These are phyloP conservation scores for Epizoanthus illoricatus DNA, from an alignment of 92 coral and sea anemone species.

Conservation along the genomic window DNA sequence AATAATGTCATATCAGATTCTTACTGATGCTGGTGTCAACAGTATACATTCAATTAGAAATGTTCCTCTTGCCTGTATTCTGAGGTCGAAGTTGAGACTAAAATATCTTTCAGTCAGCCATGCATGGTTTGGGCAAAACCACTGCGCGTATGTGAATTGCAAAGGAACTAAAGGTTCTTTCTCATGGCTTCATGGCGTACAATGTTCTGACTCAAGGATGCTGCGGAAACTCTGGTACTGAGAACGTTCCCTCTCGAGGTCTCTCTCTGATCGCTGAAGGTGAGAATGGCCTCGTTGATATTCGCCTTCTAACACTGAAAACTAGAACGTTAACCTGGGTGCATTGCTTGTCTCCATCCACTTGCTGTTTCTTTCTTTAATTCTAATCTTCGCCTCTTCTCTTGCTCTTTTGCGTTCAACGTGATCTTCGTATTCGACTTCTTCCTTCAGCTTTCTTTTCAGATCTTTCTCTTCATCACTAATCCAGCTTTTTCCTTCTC, in stretches of 20 bases:
- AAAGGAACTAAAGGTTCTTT: not conserved
- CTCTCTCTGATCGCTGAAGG: not conserved
- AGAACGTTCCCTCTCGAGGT: not conserved
- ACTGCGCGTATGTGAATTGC: too few species aligned
- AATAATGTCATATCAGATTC: too few species aligned
- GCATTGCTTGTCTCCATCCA: constrained; percentile 8
- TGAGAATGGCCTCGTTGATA: not conserved
- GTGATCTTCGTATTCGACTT: constrained; percentile 14
- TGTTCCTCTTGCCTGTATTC: too few species aligned
- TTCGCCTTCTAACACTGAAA: not conserved
- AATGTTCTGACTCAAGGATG: too few species aligned
- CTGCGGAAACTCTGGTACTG: not conserved
- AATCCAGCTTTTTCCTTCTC: constrained; percentile 49
- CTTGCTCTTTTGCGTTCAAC: constrained; percentile 21
- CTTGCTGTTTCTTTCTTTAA: not conserved
- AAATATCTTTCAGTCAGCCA: too few species aligned
- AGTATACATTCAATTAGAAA: too few species aligned
- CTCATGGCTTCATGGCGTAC: not conserved
- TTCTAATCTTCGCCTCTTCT: not conserved
- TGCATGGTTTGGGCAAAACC: too few species aligned
- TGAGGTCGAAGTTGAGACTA: too few species aligned
- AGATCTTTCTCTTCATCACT: constrained; percentile 38
- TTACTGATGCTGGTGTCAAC: too few species aligned
- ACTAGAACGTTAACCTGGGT: constrained; percentile 13
- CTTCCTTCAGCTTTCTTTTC: constrained; percentile 35